Evolutionary conservation across 2,888 invertebrate species (phyloP).

Genomic region (Blastobasis lacticolella): DNA sequence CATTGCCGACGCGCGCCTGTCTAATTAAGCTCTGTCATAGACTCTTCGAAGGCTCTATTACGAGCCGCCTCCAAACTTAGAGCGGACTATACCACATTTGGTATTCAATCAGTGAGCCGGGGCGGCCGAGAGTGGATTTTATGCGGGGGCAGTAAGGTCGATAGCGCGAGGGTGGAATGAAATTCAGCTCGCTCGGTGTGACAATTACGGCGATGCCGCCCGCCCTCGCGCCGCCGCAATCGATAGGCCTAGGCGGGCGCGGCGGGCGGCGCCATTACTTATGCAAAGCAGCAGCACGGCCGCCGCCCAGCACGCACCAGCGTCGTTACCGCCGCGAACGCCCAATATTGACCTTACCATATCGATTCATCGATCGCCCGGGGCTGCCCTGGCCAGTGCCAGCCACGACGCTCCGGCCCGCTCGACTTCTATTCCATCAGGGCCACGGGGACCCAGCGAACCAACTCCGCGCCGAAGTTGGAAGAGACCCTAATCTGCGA

Average conservation of each 20-base stretch:
- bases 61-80: conserved; percentile 69
- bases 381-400: conserved; percentile 4
- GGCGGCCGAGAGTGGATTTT: conserved; percentile 44
- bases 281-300: conserved; percentile 65
- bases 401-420: conserved; percentile 9
- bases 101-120: conserved; percentile 51
- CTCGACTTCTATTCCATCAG: conserved; percentile 31
- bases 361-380: conserved; percentile 30
- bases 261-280: conserved; percentile 54
- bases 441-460: conserved; percentile 14
- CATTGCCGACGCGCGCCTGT: conserved; percentile 68
- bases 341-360: conserved; percentile 28
- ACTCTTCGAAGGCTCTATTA: conserved; percentile 74
- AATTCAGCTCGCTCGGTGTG: conserved; percentile 66
- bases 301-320: conserved; percentile 27
- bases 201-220: conserved; percentile 72
- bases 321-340: conserved; percentile 8
- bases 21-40: conserved; percentile 74
- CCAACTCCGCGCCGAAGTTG: conserved; percentile 23
- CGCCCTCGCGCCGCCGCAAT: conserved; percentile 78
- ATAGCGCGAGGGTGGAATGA: conserved; percentile 51
- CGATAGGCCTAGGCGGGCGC: conserved; percentile 79
- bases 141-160: conserved; percentile 57
- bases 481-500: conserved; percentile 46
- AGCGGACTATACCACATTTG: conserved; percentile 66